These are phyloP conservation scores for Dascillus cervinus DNA, from an alignment of 2,888 invertebrate species.

Conservation along the genomic window DNA sequence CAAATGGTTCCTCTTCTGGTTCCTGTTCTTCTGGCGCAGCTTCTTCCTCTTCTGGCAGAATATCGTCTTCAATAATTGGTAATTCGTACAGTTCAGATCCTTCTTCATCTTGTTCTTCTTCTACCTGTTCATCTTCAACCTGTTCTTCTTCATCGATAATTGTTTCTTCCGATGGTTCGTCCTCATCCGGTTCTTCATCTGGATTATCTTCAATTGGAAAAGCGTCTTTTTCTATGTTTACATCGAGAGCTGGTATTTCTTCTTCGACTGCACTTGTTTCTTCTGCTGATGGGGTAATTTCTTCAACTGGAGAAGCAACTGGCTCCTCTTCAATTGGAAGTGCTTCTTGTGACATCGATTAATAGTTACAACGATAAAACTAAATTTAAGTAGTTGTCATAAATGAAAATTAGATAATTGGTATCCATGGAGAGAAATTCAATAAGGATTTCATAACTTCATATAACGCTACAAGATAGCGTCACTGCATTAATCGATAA, in stretches of 20 bases:
- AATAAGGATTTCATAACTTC: no score
- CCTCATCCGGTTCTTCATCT: background rate
- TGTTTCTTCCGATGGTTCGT: background rate
- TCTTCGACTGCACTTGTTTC: no score
- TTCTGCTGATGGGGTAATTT: constrained; percentile 1
- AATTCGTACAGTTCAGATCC: constrained; percentile 1
- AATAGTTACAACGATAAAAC: no score
- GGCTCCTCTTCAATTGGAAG: no score
- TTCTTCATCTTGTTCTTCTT: constrained; percentile 1
- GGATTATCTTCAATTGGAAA: background rate
- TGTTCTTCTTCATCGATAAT: background rate
- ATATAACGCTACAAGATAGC: no score
- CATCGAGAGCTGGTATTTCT: no score
- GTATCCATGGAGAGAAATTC: no score
- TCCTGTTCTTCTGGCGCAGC: constrained; percentile 19
- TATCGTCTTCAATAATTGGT: constrained; percentile 1
- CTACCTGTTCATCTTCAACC: constrained; percentile 3
- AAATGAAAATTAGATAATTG: no score
- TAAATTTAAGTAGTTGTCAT: no score
- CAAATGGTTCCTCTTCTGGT: constrained; percentile 24
- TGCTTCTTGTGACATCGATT: no score
- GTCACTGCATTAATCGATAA: no score
- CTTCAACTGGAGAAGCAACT: constrained; percentile 3
- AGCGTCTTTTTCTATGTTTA: background rate
- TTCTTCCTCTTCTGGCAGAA: constrained; percentile 5